Evolutionary conservation across 2,113 vertebrate species (phyloP), one percentile per base, ranked within the genome.

Genomic region (Eulacestoma nigropectus): DNA sequence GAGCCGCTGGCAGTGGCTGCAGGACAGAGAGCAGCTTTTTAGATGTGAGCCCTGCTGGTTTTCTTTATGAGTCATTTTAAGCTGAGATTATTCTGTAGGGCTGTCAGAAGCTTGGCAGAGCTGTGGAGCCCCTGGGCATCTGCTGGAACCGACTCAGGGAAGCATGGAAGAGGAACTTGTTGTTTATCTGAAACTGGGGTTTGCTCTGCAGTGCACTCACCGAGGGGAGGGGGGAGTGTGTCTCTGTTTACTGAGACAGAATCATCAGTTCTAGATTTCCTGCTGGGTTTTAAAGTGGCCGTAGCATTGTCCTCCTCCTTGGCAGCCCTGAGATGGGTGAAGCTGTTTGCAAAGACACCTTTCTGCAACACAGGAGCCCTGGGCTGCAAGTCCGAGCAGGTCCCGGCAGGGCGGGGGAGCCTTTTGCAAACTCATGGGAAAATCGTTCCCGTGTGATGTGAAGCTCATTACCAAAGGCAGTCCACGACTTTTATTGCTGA

Each of bases 341-440:
- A 96, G 73, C 91, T 89, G 57, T 95, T 81, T 96, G 95, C 81
- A 96, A 96, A 95, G 93, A 79, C 85, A 92, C 37, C 93, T 89
- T 84, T 95, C 94, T 94, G 94, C 94, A 95, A 91, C 69, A 72
- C 84, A 84, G 74, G 94, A 96, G 91, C 91, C 96, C 53, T 78
- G 94, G 56, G 73, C 8, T 11, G 95, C 96, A 97, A 96, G 96
- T 96, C 81, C 11, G 20, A 93, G 95, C 96, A 97, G 84, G 94
- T 79, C 91, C 89, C 15, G 9, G 89, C 91, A 96, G 96, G 96
- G 96, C 8, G 95, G 94, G 94, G 96, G 94, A 92, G 87, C 91
- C 96, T 97, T 96, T 96, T 97, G 96, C 95, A 97, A 96, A 96
- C 96, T 97, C 95, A 96, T 97, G 96, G 94, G 96, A 97, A 97